Evolutionary conservation across 2,797 vertebrate genomes (phyloP).

Genomic region (Enteromius thamalakanensis): DNA sequence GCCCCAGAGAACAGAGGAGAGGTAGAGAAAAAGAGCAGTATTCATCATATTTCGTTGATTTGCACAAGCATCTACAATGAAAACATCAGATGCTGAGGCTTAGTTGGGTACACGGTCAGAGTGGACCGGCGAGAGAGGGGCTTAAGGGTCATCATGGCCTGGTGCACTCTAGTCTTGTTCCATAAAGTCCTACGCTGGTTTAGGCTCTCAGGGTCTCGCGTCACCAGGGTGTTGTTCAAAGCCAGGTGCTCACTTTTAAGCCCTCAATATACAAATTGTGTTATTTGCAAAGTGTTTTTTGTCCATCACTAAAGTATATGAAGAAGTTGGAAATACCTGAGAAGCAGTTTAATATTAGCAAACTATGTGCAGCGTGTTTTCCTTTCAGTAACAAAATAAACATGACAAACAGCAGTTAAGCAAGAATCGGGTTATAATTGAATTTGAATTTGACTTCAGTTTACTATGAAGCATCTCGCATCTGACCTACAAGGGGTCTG

Average conservation of each 20-base stretch:
- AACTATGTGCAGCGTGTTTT: neutral
- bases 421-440: neutral
- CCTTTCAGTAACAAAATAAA: neutral
- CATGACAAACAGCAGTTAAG: neutral
- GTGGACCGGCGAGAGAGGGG: neutral
- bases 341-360: neutral
- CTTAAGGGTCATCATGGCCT: conserved; percentile 35
- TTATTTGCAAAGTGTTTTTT: neutral
- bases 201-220: neutral
- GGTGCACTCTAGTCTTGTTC: neutral
- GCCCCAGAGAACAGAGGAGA: conserved; percentile 22
- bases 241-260: neutral
- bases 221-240: neutral
- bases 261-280: neutral
- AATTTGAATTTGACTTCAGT: neutral
- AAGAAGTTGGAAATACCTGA: neutral
- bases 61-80: conserved; percentile 50
- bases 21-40: conserved; percentile 17
- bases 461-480: neutral
- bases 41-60: conserved; percentile 28
- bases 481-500: neutral
- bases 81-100: conserved; percentile 53
- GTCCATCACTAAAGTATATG: neutral
- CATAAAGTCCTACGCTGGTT: neutral
- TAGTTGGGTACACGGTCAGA: conserved; percentile 38